These are phyloP conservation scores for Poeciliopsis paucimaculata DNA, from an alignment of 2,797 vertebrate genomes.

Conservation along the genomic window DNA sequence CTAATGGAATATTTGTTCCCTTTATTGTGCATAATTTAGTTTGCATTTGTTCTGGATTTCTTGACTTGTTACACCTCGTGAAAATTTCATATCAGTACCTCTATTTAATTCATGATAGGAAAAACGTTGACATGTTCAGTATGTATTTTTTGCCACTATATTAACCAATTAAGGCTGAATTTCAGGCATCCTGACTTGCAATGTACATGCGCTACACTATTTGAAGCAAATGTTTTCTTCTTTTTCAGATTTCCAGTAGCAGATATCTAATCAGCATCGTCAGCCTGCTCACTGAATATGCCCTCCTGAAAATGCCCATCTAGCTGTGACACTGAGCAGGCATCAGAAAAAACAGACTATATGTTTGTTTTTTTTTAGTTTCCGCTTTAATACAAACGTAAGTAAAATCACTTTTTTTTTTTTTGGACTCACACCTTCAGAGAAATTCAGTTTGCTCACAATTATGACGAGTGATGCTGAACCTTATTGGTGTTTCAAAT, in stretches of 20 bases:
- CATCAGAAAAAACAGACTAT: neutral
- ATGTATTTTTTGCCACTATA: neutral
- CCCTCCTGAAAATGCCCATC: slow-evolving; percentile 81
- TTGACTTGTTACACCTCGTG: neutral
- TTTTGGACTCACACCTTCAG: neutral
- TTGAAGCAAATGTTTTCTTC: neutral
- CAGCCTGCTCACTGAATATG: slow-evolving; percentile 90
- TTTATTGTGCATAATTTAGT: neutral
- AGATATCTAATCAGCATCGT: slow-evolving; percentile 85
- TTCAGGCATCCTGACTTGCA: neutral
- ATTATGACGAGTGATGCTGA: neutral
- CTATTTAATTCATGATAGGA: neutral
- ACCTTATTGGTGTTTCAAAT: neutral
- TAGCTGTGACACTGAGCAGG: slow-evolving; percentile 34
- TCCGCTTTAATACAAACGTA: neutral
- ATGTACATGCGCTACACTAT: neutral
- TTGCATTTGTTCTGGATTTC: neutral
- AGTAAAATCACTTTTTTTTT: neutral
- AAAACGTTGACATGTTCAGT: neutral
- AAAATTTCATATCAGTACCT: neutral
- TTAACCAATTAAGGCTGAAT: neutral
- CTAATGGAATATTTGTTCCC: neutral
- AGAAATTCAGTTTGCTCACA: neutral
- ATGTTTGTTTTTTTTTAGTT: neutral
- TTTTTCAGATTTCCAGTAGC: slow-evolving; percentile 86